These are phyloP conservation scores for Homalodisca vitripennis DNA, from an alignment of 1,140 invertebrate species.

Conservation along the genomic window DNA sequence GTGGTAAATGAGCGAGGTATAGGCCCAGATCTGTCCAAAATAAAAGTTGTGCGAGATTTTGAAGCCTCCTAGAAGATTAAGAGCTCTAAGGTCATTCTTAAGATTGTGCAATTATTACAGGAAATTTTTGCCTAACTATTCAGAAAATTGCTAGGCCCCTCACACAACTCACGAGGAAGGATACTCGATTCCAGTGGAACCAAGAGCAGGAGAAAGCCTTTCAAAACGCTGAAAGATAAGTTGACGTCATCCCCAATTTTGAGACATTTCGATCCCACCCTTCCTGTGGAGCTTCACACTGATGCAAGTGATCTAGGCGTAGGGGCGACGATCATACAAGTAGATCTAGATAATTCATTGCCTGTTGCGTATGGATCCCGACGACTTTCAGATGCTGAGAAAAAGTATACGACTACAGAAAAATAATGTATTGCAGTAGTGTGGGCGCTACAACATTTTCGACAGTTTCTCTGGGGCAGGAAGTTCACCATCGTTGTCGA, in stretches of 20 bases:
- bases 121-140: conserved; percentile 46
- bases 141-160: conserved; percentile 45
- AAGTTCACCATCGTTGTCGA: conserved; percentile 55
- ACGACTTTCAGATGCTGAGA: conserved; percentile 42
- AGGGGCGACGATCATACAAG: conserved; percentile 43
- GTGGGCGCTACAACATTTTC: conserved; percentile 48
- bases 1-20: conserved; percentile 44
- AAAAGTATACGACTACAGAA: conserved; percentile 47
- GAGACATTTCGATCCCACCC: conserved; percentile 38
- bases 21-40: conserved; percentile 43
- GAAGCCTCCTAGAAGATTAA: conserved; percentile 38
- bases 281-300: conserved; percentile 40
- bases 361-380: conserved; percentile 45
- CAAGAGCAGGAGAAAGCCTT: conserved; percentile 6
- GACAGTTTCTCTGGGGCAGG: conserved; percentile 50
- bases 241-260: conserved; percentile 36
- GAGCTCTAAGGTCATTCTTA: conserved; percentile 43
- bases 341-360: conserved; percentile 23
- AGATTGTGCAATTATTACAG: conserved; percentile 45
- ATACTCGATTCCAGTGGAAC: not conserved
- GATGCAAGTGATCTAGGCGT: conserved; percentile 44
- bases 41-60: conserved; percentile 42
- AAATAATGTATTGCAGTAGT: conserved; percentile 49
- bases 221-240: conserved; percentile 4
- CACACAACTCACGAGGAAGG: conserved; percentile 18